A percentile compares a stretch with the other conserved stretches of the same genome.
Conservation (phyloP, 2,888 invertebrate genomes). For the Nebria brevicollis region DNA sequence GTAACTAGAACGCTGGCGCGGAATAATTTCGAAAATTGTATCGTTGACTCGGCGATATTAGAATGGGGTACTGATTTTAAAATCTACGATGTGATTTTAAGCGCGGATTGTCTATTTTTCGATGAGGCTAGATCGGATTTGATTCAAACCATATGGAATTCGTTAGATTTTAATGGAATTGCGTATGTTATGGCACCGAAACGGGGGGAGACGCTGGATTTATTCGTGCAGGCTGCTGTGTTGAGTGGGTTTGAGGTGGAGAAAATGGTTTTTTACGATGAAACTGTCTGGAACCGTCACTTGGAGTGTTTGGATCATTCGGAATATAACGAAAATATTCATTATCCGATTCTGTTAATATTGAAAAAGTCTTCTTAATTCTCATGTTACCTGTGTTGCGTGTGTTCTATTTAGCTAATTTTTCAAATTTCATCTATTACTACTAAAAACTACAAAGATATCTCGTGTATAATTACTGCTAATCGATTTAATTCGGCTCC, state of each 20-base stretch:
- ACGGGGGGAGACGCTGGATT: conserved; percentile 76
- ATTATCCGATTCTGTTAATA: conserved; percentile 76
- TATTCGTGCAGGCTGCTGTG: conserved; percentile 72
- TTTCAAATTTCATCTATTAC: too few species aligned
- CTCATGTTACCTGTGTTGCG: background rate
- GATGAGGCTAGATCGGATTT: conserved; percentile 76
- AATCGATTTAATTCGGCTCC: too few species aligned
- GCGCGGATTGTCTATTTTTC: conserved; percentile 84
- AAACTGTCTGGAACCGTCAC: conserved; percentile 75
- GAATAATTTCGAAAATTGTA: conserved; percentile 69
- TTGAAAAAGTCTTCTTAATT: conserved; percentile 63
- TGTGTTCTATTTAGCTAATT: too few species aligned
- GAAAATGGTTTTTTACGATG: conserved; percentile 71
- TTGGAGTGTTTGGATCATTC: conserved; percentile 69
- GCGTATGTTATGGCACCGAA: conserved; percentile 82
- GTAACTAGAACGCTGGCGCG: conserved; percentile 72
- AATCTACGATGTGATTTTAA: conserved; percentile 75
- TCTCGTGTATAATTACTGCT: too few species aligned
- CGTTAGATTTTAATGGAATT: conserved; percentile 70
- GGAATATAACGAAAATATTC: conserved; percentile 75
- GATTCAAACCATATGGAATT: conserved; percentile 74
- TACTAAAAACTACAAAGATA: too few species aligned
- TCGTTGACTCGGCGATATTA: conserved; percentile 66
- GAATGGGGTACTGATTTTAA: conserved; percentile 65
- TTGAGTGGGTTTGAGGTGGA: conserved; percentile 69